Percentiles rank a stretch among this genome's conserved stretches.
Conservation (phyloP, 2,113 vertebrate genomes). For the Lates calcarifer region DNA sequence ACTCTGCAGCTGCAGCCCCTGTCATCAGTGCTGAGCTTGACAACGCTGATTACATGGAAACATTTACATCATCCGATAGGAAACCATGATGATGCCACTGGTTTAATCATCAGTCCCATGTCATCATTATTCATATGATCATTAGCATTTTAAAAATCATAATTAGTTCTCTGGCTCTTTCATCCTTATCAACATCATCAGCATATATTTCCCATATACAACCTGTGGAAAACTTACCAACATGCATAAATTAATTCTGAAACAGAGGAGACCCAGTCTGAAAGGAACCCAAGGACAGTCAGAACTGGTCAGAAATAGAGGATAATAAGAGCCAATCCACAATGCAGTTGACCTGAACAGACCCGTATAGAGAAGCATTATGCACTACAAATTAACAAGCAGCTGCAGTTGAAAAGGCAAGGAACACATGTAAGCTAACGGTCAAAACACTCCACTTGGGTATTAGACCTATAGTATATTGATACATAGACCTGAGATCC, state of each 20-base stretch:
- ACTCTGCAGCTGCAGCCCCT: slow-evolving; percentile 46
- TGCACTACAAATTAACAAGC: background rate
- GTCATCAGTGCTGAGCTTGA: slow-evolving; percentile 35
- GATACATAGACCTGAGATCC: background rate
- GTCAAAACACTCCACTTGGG: background rate
- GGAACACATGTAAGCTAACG: slow-evolving; percentile 6
- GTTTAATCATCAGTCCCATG: slow-evolving; percentile 37
- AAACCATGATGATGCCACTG: slow-evolving; percentile 20
- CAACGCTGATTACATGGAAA: slow-evolving; percentile 56
- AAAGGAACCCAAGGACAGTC: background rate
- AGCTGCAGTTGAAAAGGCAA: background rate
- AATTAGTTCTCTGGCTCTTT: slow-evolving; percentile 27
- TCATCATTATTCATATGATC: slow-evolving; percentile 44
- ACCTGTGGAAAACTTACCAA: background rate
- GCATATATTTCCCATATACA: background rate
- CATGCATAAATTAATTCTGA: background rate
- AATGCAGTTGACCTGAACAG: background rate
- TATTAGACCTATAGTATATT: no score
- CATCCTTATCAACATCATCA: slow-evolving; percentile 1
- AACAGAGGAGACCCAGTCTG: background rate
- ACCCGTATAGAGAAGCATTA: background rate
- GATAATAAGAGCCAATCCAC: background rate
- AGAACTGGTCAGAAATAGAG: no score
- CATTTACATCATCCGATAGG: slow-evolving; percentile 40
- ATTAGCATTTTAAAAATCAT: slow-evolving; percentile 24